Conservation (phyloP, 2,113 vertebrate species). For the Megaceryle torquata region DNA sequence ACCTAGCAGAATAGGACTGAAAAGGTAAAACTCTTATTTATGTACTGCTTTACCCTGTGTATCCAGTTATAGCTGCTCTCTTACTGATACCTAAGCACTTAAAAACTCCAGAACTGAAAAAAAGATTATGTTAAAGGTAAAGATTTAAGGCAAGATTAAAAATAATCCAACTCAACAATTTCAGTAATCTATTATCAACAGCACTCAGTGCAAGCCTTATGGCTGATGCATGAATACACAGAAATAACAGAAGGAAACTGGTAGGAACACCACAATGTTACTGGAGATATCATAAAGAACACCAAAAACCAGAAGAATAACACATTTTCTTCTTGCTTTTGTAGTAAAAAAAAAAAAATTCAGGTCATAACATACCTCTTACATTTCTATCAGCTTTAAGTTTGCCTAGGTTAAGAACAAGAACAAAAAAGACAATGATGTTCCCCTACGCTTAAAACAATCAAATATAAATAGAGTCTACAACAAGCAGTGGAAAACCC, state of each 20-base stretch:
- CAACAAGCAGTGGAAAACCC: fast-evolving
- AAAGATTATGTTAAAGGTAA: neutral
- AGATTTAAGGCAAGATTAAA: neutral
- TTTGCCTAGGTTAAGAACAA: too few relatives aligned
- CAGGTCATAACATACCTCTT: neutral
- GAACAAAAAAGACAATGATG: neutral
- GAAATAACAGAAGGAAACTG: neutral
- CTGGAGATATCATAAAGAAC: neutral
- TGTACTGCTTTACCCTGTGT: fast-evolving
- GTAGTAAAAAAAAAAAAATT: neutral
- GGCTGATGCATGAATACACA: neutral
- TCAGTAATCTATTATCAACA: neutral
- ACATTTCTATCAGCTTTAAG: neutral
- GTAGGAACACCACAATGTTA: neutral
- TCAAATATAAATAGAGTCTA: neutral
- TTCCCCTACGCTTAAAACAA: too few relatives aligned
- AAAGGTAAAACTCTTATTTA: neutral
- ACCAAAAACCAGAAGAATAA: neutral
- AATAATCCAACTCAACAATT: neutral
- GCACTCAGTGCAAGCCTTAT: neutral
- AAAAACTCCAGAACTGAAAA: neutral
- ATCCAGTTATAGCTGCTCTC: neutral
- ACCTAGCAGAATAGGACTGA: neutral
- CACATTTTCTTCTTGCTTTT: neutral
- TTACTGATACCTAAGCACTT: neutral